These are phyloP conservation scores for Macrocentrus cingulum DNA, from an alignment of 1,140 invertebrate genomes.

Conservation along the genomic window DNA sequence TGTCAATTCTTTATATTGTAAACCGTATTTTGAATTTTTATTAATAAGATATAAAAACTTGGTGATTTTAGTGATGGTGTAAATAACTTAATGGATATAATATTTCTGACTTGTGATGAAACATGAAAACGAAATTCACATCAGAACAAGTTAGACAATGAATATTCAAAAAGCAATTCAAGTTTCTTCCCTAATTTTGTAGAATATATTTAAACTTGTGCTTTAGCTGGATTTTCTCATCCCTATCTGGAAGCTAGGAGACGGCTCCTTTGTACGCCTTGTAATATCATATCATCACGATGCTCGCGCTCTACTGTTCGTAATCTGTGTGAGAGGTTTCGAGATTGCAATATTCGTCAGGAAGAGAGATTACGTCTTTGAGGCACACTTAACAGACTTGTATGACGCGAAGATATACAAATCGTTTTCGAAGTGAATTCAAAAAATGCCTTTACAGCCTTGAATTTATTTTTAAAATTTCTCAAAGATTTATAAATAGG, in stretches of 20 bases:
- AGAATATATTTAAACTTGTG: conserved; percentile 19
- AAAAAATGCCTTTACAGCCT: background rate
- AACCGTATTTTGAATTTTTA: too few species aligned
- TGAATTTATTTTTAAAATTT: background rate
- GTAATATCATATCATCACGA: background rate
- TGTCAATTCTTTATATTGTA: too few species aligned
- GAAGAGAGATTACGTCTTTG: background rate
- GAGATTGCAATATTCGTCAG: conserved; percentile 6
- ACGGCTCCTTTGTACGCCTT: background rate
- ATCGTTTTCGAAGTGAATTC: background rate
- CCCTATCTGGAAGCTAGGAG: background rate
- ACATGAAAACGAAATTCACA: conserved; percentile 17
- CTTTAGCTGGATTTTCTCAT: background rate
- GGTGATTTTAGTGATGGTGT: too few species aligned
- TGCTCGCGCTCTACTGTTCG: background rate
- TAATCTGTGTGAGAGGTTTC: conserved; percentile 6
- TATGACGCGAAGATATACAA: background rate
- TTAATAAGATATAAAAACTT: too few species aligned
- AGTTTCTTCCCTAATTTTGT: conserved; percentile 22
- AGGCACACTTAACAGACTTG: background rate
- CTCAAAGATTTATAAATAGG: background rate
- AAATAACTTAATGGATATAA: too few species aligned
- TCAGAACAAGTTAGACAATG: background rate
- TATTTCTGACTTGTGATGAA: background rate
- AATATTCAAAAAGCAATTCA: conserved; percentile 26